These are phyloP conservation scores for Phalacrocorax aristotelis DNA, from an alignment of 2,113 vertebrate species.

Conservation along the genomic window DNA sequence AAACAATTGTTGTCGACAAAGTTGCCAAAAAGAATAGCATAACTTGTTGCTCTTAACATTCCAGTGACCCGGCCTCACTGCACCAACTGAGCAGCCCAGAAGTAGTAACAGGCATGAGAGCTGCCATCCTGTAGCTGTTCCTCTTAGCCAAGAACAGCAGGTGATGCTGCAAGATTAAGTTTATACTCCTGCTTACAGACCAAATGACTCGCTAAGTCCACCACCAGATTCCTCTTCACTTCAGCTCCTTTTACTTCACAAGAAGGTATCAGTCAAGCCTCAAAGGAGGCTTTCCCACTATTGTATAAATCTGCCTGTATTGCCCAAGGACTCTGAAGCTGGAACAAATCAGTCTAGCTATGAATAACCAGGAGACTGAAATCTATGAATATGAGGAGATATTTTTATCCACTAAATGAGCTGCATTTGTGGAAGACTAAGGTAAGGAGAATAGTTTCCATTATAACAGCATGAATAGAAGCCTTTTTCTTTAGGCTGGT, in stretches of 20 bases:
- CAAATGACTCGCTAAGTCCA: background rate
- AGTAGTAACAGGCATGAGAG: fast-evolving
- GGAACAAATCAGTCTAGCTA: background rate
- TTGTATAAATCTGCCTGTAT: background rate
- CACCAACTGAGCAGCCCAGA: background rate
- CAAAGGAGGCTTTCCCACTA: background rate
- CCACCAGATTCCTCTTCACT: background rate
- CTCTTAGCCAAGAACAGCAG: background rate
- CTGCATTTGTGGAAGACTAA: constrained; percentile 26
- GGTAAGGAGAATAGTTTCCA: constrained; percentile 52
- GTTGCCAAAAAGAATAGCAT: background rate
- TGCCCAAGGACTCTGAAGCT: background rate
- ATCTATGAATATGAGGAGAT: background rate
- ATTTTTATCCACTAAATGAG: constrained; percentile 31
- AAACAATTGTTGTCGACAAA: background rate
- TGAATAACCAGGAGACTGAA: constrained; percentile 23
- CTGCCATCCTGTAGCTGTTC: background rate
- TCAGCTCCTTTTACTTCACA: background rate
- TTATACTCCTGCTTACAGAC: background rate
- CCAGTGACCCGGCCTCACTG: background rate
- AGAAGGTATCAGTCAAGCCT: background rate
- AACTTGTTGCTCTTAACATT: background rate
- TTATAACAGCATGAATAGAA: constrained; percentile 48
- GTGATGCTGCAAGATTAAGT: background rate
- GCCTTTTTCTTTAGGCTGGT: constrained; percentile 30